Evolutionary conservation across 1,140 invertebrate species (phyloP).

Genomic region (Euschistus heros): DNA sequence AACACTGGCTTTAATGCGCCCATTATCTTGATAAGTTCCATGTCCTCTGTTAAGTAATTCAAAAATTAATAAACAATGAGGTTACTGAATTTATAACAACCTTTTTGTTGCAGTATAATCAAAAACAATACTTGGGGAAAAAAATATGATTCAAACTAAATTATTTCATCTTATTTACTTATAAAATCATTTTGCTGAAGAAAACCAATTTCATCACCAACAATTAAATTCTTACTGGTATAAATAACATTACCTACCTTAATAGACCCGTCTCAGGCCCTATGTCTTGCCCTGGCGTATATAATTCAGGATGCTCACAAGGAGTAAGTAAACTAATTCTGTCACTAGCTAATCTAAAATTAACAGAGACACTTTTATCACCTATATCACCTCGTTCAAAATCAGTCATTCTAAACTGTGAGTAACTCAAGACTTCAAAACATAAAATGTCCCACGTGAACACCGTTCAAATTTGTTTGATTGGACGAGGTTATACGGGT

Average conservation of each 20-base stretch:
- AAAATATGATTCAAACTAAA: too few relatives aligned
- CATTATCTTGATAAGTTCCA: conserved; percentile 80
- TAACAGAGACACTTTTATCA: not conserved
- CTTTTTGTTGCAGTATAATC: too few relatives aligned
- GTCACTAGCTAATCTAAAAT: conserved; percentile 27
- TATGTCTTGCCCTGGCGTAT: conserved; percentile 6
- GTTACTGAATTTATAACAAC: too few relatives aligned
- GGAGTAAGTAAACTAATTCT: conserved; percentile 29
- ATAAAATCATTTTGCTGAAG: too few relatives aligned
- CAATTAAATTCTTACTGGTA: too few relatives aligned
- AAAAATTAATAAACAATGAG: too few relatives aligned
- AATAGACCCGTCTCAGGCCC: not conserved
- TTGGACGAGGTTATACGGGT: not conserved
- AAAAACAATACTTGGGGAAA: too few relatives aligned
- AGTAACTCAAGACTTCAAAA: not conserved
- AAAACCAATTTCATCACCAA: too few relatives aligned
- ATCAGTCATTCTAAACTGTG: not conserved
- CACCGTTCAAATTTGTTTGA: conserved; percentile 4
- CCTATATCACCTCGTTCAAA: not conserved
- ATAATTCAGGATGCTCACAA: not conserved
- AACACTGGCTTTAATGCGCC: conserved; percentile 77
- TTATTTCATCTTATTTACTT: too few relatives aligned
- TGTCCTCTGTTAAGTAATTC: conserved; percentile 60
- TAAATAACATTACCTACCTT: not conserved
- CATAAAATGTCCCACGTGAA: not conserved